Base-by-base conservation (phyloP, 2,113 vertebrate species). In the Platysternon megacephalum region DNA sequence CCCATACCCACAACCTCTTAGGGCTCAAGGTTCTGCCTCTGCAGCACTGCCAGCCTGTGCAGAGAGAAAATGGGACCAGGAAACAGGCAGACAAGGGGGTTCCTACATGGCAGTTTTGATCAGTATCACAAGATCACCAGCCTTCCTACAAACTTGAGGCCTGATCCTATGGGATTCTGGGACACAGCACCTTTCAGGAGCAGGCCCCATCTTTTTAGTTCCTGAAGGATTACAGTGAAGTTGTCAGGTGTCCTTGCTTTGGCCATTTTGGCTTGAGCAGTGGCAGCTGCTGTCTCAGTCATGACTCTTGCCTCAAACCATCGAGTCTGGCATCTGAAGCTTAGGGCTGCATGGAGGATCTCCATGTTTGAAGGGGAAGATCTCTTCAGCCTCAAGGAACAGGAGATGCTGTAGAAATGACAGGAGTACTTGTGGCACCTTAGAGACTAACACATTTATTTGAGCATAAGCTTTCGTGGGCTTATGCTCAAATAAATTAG, bases 111-210 rank as follows among this genome's bases (percentile, higher is more conserved):
- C 11, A 5, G 26, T 35, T 5, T 19, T 65, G 26, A 35, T 85
- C 65, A 3, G 10, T 29, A n/a, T 0, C 1, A 52, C 0, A 0
- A 82, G 82, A 53, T 52, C 82, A 2, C 42, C 2, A 0, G 5
- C 12, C 22, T 29, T 1, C 1, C 48, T 42, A 11, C 17, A 39
- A 84, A 81, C 28, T 5, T 4, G 53, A 68, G 72, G 51, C 24
- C 81, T 55, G 5, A 9, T 32, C 24, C 72, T 44, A 24, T 42
- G 39, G 39, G 19, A 74, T 74, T 74, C 61, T 56, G 53, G 61
- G 4, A 74, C 48, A 19, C 6, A 58, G 52, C 35, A 11, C n/a
- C 2, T 0, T 35, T 81, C 35, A 49, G 51, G 81, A 51, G 35
- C 61, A 78, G 76, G 44, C 11, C 28, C 2, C 3, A 11, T 84